Evolutionary conservation across 2,888 invertebrate species (phyloP).

Genomic region (Spodoptera littoralis): DNA sequence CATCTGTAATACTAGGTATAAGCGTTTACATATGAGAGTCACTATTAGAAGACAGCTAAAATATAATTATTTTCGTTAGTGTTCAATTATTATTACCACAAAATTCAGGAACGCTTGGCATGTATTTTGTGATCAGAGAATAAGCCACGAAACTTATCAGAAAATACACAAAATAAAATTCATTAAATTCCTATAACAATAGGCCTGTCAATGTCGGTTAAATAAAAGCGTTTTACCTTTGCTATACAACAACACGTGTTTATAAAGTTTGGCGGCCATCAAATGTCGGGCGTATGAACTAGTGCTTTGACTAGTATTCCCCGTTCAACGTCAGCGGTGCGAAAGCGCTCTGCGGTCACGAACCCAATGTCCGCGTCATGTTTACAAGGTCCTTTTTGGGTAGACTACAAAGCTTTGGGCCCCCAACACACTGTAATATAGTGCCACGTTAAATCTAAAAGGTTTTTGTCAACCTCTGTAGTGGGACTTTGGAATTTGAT

Average conservation of each 20-base stretch:
- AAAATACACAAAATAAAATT: too few species aligned
- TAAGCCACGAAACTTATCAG: too few species aligned
- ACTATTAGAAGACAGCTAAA: too few species aligned
- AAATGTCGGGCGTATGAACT: slow-evolving; percentile 5
- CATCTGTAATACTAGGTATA: too few species aligned
- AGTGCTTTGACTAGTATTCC: slow-evolving; percentile 21
- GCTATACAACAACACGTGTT: slow-evolving; percentile 15
- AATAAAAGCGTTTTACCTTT: not conserved
- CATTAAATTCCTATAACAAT: too few species aligned
- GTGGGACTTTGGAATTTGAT: slow-evolving; percentile 11
- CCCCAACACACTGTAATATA: slow-evolving; percentile 11
- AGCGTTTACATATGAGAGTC: too few species aligned
- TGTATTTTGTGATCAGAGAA: too few species aligned
- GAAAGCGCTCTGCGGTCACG: slow-evolving; percentile 32
- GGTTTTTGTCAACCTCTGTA: not conserved
- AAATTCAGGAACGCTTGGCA: too few species aligned
- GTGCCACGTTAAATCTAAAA: slow-evolving; percentile 1
- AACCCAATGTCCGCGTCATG: slow-evolving; percentile 12
- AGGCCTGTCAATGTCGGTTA: too few species aligned
- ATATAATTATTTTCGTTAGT: too few species aligned
- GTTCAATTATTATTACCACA: too few species aligned
- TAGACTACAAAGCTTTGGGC: slow-evolving; percentile 19
- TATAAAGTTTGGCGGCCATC: slow-evolving; percentile 11
- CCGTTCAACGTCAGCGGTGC: slow-evolving; percentile 22
- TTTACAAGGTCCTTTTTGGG: slow-evolving; percentile 32